Evolutionary conservation across 2,113 vertebrate genomes (phyloP).

Genomic region (Pteropus alecto): DNA sequence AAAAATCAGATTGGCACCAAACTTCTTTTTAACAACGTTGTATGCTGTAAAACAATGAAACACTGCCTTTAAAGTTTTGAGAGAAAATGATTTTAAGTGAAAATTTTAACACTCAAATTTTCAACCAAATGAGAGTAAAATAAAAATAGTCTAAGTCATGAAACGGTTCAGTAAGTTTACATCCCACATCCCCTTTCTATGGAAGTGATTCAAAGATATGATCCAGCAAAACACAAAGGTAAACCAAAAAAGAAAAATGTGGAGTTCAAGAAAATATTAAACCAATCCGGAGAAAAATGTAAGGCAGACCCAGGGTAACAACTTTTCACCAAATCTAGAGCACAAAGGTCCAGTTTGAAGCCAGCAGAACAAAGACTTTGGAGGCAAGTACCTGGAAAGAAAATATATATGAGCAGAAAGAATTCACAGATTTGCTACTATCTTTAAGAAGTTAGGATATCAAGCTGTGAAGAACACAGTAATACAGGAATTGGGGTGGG

Average conservation of each 20-base stretch:
- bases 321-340: not conserved
- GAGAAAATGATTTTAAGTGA: not conserved
- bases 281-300: not conserved
- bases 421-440: not conserved
- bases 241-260: not conserved
- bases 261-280: not conserved
- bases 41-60: not conserved
- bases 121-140: not conserved
- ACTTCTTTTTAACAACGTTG: not conserved
- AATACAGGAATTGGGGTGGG: not conserved
- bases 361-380: not conserved
- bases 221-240: not conserved
- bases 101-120: not conserved
- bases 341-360: not conserved
- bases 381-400: not conserved
- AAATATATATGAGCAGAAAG: not conserved
- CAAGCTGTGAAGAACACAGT: not conserved
- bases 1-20: not conserved
- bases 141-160: not conserved
- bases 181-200: not conserved
- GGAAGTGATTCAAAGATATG: not conserved
- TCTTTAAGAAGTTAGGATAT: not conserved
- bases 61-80: not conserved
- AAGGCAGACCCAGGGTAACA: not conserved
- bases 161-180: not conserved